These are phyloP conservation scores for Lanistes nyassanus DNA, from an alignment of 1,140 invertebrate genomes.

Conservation along the genomic window DNA sequence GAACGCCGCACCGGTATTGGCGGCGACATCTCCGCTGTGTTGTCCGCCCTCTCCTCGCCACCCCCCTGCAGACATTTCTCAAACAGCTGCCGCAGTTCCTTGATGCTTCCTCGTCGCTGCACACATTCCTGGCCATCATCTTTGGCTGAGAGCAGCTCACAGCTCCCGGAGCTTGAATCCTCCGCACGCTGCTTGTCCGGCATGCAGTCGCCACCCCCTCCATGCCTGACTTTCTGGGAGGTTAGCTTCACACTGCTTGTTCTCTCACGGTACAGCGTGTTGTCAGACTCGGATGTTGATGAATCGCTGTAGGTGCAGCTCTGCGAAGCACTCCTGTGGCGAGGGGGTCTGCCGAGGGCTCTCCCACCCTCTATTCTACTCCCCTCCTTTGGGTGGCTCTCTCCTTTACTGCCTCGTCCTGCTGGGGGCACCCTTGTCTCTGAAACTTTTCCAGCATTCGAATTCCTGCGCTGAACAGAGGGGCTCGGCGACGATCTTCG, in stretches of 20 bases:
- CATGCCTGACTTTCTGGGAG: slow-evolving; percentile 12
- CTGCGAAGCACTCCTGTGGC: slow-evolving; percentile 43
- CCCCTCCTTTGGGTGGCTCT: slow-evolving; percentile 10
- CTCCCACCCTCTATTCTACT: slow-evolving; percentile 21
- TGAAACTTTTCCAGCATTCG: slow-evolving; percentile 1
- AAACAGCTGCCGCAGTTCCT: slow-evolving; percentile 57
- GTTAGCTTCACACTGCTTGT: slow-evolving; percentile 1
- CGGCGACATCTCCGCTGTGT: slow-evolving; percentile 1
- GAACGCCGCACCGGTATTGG: slow-evolving; percentile 35
- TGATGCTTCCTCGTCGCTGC: slow-evolving; percentile 58
- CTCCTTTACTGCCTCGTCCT: slow-evolving; percentile 16
- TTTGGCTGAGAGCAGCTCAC: slow-evolving; percentile 22
- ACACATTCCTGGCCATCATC: slow-evolving; percentile 14
- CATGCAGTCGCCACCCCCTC: slow-evolving; percentile 2
- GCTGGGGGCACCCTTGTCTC: slow-evolving; percentile 33
- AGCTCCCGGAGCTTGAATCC: background rate
- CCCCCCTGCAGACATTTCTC: slow-evolving; percentile 38
- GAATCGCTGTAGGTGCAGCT: slow-evolving; percentile 55
- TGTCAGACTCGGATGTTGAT: slow-evolving; percentile 52
- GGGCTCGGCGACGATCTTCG: slow-evolving; percentile 11
- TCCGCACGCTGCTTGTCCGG: background rate
- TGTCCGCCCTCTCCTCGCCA: slow-evolving; percentile 26
- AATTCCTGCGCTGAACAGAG: slow-evolving; percentile 2
- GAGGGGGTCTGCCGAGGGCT: slow-evolving; percentile 43
- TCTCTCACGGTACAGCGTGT: slow-evolving; percentile 6